These are phyloP conservation scores for Aphelenchoides avenae DNA, from an alignment of 1,140 invertebrate genomes.

Conservation along the genomic window DNA sequence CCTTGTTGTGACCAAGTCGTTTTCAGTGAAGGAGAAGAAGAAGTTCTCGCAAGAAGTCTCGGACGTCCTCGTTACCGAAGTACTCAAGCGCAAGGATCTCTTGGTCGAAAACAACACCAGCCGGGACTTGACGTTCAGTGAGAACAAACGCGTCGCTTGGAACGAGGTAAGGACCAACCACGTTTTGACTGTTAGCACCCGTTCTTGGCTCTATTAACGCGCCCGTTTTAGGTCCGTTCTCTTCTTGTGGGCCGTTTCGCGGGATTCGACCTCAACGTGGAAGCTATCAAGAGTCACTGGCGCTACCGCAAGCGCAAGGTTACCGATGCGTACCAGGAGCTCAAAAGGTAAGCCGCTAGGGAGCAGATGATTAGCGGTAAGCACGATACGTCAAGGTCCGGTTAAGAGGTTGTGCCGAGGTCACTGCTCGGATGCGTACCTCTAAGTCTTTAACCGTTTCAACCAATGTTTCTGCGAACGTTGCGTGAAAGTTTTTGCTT, in stretches of 20 bases:
- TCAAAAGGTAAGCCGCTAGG: constrained; percentile 9
- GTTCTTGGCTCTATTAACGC: not conserved
- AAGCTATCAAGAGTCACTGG: constrained; percentile 35
- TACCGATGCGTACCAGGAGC: constrained; percentile 27
- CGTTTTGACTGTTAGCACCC: constrained; percentile 11
- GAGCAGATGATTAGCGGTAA: too few species aligned
- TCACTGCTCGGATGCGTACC: too few species aligned
- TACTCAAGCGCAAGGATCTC: constrained; percentile 26
- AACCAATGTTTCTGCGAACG: too few species aligned
- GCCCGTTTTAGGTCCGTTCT: constrained; percentile 11
- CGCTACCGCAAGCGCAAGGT: constrained; percentile 33
- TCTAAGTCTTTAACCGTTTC: too few species aligned
- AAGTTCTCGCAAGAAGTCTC: constrained; percentile 27
- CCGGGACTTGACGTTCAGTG: constrained; percentile 31
- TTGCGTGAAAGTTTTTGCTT: constrained; percentile 21
- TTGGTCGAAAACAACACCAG: constrained; percentile 33
- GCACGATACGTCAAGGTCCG: not conserved
- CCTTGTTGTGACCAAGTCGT: not conserved
- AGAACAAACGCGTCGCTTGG: constrained; percentile 34
- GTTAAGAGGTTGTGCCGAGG: not conserved
- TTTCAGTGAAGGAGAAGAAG: constrained; percentile 32
- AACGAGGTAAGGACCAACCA: constrained; percentile 29
- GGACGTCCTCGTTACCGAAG: constrained; percentile 25
- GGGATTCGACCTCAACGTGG: constrained; percentile 29
- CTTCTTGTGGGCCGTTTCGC: constrained; percentile 15